phyloP scores from a whole-genome alignment of 2,113 vertebrate species.

The Aramus guarauna region DNA sequence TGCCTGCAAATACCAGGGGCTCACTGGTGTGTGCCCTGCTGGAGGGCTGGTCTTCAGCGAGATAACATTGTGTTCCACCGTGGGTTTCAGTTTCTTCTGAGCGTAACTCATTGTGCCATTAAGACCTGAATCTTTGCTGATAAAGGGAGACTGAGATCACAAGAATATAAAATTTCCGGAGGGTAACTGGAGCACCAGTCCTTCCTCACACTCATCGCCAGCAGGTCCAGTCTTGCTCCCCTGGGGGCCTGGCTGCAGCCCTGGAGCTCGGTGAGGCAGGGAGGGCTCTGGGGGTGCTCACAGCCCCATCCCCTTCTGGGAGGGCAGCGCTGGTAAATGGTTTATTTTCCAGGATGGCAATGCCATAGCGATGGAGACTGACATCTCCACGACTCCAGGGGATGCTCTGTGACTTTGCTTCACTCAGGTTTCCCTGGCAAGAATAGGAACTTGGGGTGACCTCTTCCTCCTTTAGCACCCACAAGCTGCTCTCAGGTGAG shows the following conservation, averaged over 20 bases:
- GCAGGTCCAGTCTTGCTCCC: fast-evolving
- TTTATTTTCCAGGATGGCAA: not conserved
- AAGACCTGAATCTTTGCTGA: not conserved
- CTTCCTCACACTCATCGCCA: fast-evolving
- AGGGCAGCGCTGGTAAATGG: fast-evolving
- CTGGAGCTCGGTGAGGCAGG: fast-evolving
- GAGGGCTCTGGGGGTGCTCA: not conserved
- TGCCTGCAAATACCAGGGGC: not conserved
- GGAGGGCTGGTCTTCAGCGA: not conserved
- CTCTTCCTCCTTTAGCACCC: not conserved
- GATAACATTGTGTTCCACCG: not conserved
- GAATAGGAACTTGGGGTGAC: not conserved
- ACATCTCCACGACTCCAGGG: not conserved
- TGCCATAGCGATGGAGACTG: fast-evolving
- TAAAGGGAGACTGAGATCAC: not conserved
- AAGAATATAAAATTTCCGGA: not conserved
- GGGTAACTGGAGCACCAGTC: not conserved
- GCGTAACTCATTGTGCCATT: not conserved
- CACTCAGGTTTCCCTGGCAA: not conserved
- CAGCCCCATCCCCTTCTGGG: not conserved
- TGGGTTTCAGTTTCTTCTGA: not conserved
- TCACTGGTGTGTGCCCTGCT: not conserved
- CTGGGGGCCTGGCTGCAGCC: fast-evolving
- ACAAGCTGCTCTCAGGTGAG: not conserved
- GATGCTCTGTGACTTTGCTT: not conserved